Conservation (phyloP, 2,113 vertebrate species). For the Neoarius graeffei region DNA sequence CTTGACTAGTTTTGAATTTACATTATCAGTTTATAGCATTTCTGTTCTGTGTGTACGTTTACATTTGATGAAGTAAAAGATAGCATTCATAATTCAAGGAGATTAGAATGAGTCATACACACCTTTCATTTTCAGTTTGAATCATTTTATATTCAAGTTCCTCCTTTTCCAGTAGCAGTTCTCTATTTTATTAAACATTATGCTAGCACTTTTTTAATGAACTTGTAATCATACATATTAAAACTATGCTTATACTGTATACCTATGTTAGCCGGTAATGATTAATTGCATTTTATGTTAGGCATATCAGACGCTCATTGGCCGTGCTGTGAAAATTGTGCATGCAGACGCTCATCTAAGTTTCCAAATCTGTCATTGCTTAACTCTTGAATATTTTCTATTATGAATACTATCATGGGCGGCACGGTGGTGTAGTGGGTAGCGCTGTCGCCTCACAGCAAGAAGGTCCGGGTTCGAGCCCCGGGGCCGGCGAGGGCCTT, state of each 20-base stretch:
- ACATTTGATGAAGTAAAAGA: not conserved
- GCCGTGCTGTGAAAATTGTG: too few relatives aligned
- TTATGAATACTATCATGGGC: too few relatives aligned
- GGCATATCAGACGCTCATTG: too few relatives aligned
- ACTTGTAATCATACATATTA: not conserved
- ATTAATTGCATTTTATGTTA: too few relatives aligned
- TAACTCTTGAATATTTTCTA: too few relatives aligned
- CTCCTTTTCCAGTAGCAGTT: not conserved
- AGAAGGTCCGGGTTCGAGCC: too few relatives aligned
- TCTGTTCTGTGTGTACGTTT: not conserved
- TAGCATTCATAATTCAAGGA: not conserved
- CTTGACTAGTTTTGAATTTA: not conserved
- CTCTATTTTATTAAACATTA: not conserved
- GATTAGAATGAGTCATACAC: not conserved
- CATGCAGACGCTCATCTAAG: too few relatives aligned
- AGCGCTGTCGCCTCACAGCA: too few relatives aligned
- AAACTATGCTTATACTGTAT: not conserved
- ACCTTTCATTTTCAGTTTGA: not conserved
- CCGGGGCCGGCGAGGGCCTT: too few relatives aligned
- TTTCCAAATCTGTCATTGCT: too few relatives aligned
- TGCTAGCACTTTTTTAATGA: not conserved
- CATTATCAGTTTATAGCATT: not conserved
- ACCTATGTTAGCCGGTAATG: too few relatives aligned
- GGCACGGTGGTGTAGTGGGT: too few relatives aligned
- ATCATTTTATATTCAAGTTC: not conserved